phyloP scores from a whole-genome alignment of 2,113 vertebrate genomes.

The Hymenochirus boettgeri region DNA sequence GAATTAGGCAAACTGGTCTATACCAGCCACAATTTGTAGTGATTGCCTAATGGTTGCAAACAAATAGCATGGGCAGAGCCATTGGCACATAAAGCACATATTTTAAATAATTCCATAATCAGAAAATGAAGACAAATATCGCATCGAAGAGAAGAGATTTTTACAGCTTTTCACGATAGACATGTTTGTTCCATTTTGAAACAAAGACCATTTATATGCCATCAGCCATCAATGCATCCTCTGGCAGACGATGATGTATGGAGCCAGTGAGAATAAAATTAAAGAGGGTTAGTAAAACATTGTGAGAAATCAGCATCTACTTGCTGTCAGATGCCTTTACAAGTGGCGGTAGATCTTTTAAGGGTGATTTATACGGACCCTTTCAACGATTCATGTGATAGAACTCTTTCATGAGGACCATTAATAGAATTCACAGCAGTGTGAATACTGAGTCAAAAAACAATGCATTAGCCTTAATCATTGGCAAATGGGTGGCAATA shows the following conservation, averaged over 20 bases:
- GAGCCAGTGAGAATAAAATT: not conserved
- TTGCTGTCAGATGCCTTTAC: conserved; percentile 2
- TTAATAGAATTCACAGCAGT: not conserved
- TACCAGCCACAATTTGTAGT: too few relatives aligned
- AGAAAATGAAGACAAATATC: too few relatives aligned
- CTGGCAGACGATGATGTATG: not conserved
- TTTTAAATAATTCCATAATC: too few relatives aligned
- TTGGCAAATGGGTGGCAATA: not conserved
- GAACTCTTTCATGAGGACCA: not conserved
- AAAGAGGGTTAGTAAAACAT: not conserved
- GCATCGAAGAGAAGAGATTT: too few relatives aligned
- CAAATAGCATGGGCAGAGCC: too few relatives aligned
- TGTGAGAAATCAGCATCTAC: not conserved
- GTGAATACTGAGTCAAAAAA: conserved; percentile 1
- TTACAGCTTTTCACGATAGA: too few relatives aligned
- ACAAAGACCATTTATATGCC: not conserved
- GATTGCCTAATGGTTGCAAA: too few relatives aligned
- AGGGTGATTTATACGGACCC: not conserved
- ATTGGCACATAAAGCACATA: too few relatives aligned
- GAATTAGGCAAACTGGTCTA: too few relatives aligned
- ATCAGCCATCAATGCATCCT: not conserved
- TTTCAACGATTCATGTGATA: not conserved
- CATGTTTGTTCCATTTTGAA: too few relatives aligned
- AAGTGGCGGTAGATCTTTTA: not conserved
- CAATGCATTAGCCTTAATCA: not conserved